Evolutionary conservation across 2,888 invertebrate genomes (phyloP), one percentile per base, ranked within the genome.

Genomic region (Charanyca ferruginea): DNA sequence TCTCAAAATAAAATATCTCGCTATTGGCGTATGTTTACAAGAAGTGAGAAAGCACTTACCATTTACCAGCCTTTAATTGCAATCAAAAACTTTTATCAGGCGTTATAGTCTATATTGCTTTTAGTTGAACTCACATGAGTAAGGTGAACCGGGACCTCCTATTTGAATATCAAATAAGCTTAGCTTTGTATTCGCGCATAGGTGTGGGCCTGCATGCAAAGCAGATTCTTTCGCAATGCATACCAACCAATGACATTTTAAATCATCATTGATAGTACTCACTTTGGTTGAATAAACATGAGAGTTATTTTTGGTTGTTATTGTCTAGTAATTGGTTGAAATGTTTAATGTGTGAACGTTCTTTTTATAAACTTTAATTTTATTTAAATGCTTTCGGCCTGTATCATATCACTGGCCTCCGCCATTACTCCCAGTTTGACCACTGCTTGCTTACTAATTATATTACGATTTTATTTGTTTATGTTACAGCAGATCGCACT

Each of bases 401-500:
- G 35, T 66, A 38, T 38, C 16, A 25, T 67, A 54, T 42, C 8
- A 42, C n/a, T 16, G 6, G 9, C 1, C 18, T 16, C 4, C 3
- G 22, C 28, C 4, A 13, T 28, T 2, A 22, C 16, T 13, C n/a
- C 23, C n/a, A 69, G 28, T 18, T 45, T 1, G 8, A 22, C 3
- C 13, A 38, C 60, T 48, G 41, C 48, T 22, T 23, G 16, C 16
- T 18, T 9, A 35, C 22, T 22, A 22, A 58, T n/a, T 25, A 3
- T 48, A 59, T 53, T 61, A 55, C n/a, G 48, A n/a, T 20, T 35
- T 47, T 32, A 42, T 52, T 45, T 57, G 35, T 52, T 48, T 68
- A 6, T 65, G n/a, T 71, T 67, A 35, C 65, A 73, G 65, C 90
- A 96, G 97, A 87, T 96, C 97, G 71, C 96, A 97, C 87, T 97